Conservation (phyloP, 1,140 invertebrate species). For the Atta texana region DNA sequence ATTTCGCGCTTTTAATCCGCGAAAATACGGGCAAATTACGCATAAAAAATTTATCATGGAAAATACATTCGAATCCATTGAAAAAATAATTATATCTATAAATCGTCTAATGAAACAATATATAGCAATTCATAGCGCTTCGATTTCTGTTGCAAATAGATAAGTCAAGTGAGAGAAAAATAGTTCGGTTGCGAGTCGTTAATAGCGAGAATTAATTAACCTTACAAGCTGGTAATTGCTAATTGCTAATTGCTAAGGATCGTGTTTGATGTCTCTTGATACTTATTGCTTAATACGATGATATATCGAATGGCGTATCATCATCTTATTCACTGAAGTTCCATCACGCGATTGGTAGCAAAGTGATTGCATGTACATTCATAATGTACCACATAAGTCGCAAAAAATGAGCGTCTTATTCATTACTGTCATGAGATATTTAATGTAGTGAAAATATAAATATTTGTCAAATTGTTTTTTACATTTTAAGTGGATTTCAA, state of each 20-base stretch:
- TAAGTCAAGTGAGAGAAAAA: neutral
- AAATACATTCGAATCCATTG: neutral
- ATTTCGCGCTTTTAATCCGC: neutral
- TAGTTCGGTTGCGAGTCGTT: neutral
- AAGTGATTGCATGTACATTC: neutral
- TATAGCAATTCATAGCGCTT: neutral
- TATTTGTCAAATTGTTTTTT: neutral
- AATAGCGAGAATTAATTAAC: conserved; percentile 7
- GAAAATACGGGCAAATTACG: neutral
- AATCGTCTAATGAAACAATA: neutral
- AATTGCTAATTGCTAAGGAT: neutral
- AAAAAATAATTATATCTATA: neutral
- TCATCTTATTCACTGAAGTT: neutral
- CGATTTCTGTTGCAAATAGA: neutral
- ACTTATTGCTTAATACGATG: conserved; percentile 1
- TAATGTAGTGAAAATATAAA: neutral
- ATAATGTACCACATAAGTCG: neutral
- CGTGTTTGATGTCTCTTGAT: neutral
- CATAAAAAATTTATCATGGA: neutral
- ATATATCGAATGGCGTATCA: neutral
- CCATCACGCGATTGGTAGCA: neutral
- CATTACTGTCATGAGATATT: neutral
- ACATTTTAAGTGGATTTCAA: neutral
- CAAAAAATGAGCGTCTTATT: neutral
- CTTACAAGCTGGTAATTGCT: neutral